A percentile compares a stretch with the other conserved stretches of the same genome.
phyloP scores from a whole-genome alignment of 2,113 vertebrate genomes.

The Catharus fuscescens region DNA sequence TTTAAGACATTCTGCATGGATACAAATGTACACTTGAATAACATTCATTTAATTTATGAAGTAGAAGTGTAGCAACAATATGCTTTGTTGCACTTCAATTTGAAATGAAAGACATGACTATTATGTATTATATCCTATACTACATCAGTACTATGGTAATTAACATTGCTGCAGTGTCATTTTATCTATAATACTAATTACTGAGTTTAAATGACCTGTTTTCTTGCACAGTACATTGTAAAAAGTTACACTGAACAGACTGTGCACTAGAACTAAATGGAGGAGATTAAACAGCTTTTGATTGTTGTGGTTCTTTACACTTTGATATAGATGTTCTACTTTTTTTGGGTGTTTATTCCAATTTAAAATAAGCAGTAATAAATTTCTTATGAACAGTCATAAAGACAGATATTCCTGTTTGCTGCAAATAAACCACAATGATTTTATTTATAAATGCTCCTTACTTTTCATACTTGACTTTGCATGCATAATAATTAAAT shows the following conservation, averaged over 20 bases:
- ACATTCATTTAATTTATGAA: constrained; percentile 75
- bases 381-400: background rate
- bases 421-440: background rate
- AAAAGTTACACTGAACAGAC: constrained; percentile 60
- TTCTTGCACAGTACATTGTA: constrained; percentile 51
- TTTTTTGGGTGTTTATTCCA: background rate
- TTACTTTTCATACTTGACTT: background rate
- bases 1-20: background rate
- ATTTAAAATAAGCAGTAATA: constrained; percentile 14
- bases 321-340: background rate
- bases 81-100: constrained; percentile 79
- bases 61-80: constrained; percentile 65
- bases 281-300: background rate
- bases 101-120: constrained; percentile 74
- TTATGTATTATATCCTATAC: constrained; percentile 71
- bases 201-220: constrained; percentile 62
- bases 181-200: constrained; percentile 74
- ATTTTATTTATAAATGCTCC: background rate
- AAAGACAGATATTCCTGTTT: constrained; percentile 1
- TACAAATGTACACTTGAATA: constrained; percentile 46
- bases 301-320: background rate
- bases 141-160: constrained; percentile 72
- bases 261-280: constrained; percentile 5
- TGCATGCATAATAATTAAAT: background rate
- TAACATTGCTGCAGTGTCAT: constrained; percentile 64